phyloP scores from a whole-genome alignment of 2,113 vertebrate genomes.

The Todiramphus chloris region DNA sequence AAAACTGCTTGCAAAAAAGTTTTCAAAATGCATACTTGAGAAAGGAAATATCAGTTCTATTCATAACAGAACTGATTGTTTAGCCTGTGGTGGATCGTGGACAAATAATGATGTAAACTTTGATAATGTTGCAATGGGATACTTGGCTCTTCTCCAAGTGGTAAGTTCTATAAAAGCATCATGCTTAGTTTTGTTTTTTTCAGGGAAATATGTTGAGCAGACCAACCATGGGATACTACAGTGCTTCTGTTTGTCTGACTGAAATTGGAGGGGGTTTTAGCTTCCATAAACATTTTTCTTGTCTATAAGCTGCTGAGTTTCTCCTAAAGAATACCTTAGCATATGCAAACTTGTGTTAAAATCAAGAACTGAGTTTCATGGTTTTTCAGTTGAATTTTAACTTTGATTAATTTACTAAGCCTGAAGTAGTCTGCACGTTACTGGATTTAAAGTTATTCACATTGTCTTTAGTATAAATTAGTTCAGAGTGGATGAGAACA shows the following conservation, averaged over 20 bases:
- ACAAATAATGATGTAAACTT: slow-evolving; percentile 67
- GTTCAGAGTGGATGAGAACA: not conserved
- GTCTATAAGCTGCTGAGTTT: not conserved
- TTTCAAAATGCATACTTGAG: slow-evolving; percentile 45
- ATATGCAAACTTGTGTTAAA: not conserved
- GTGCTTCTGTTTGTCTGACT: not conserved
- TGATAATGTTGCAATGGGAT: slow-evolving; percentile 74
- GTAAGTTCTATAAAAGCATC: slow-evolving; percentile 43
- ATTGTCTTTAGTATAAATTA: not conserved
- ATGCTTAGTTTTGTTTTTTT: not conserved
- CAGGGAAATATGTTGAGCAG: not conserved
- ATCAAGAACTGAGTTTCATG: not conserved
- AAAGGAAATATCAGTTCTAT: rapidly evolving
- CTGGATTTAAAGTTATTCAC: not conserved
- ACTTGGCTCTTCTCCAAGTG: slow-evolving; percentile 79
- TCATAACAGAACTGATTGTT: not conserved
- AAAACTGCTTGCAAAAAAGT: slow-evolving; percentile 63
- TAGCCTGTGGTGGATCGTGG: not conserved
- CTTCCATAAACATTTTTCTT: not conserved
- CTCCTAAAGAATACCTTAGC: not conserved
- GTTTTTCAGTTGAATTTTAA: not conserved
- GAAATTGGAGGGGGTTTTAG: not conserved
- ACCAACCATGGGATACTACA: not conserved
- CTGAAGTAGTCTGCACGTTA: not conserved
- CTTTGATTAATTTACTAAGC: not conserved